Conservation (phyloP, 2,888 invertebrate genomes). For the Calliopum simillimum region DNA sequence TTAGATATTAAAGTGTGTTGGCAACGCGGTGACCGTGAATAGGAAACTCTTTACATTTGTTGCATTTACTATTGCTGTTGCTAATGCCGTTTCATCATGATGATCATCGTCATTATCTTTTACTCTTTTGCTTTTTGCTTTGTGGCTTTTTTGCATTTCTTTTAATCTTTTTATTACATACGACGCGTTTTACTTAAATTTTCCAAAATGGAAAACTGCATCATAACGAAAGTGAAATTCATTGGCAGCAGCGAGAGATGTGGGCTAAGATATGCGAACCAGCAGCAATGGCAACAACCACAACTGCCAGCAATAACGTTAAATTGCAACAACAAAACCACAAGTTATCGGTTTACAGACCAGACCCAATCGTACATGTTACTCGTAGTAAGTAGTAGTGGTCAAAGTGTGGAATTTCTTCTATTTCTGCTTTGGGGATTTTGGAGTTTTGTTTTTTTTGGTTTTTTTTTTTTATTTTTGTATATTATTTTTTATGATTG, state of each 20-base stretch:
- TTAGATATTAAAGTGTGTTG: conserved; percentile 26
- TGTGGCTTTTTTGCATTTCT: not conserved
- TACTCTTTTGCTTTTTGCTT: not conserved
- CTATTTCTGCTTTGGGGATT: conserved; percentile 1
- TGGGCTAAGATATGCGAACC: conserved; percentile 24
- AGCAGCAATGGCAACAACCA: conserved; percentile 22
- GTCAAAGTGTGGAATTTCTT: conserved; percentile 34
- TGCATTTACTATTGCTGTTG: not conserved
- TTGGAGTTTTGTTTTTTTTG: too few species aligned
- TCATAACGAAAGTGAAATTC: conserved; percentile 64
- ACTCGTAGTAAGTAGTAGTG: too few species aligned
- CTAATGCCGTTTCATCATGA: not conserved
- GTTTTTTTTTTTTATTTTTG: not conserved
- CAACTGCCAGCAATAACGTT: conserved; percentile 25
- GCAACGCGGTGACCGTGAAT: conserved; percentile 42
- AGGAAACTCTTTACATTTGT: conserved; percentile 29
- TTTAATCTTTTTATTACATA: not conserved
- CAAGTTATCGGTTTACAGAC: too few species aligned
- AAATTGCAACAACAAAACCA: conserved; percentile 28
- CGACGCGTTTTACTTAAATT: conserved; percentile 4
- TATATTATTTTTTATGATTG: conserved; percentile 27
- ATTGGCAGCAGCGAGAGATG: conserved; percentile 47
- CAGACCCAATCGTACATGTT: too few species aligned
- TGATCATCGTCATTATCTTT: conserved; percentile 1
- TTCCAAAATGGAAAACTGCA: conserved; percentile 52